Evolutionary conservation across 2,797 vertebrate species (phyloP), one percentile per base, ranked within the genome.

Genomic region (Rhabdomys pumilio): DNA sequence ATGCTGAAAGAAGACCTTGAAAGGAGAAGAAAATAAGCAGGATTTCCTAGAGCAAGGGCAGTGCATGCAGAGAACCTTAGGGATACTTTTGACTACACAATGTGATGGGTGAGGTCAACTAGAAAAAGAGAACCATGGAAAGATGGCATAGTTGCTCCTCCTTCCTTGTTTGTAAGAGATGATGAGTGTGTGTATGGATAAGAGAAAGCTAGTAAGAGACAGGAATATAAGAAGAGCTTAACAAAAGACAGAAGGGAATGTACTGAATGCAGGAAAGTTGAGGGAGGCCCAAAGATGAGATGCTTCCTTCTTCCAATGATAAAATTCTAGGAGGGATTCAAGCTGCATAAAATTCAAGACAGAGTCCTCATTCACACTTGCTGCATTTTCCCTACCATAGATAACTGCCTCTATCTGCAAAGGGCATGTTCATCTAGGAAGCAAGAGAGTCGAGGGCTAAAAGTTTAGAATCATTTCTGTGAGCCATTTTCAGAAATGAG

Each of bases 1-100:
- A 76, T 63, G 34, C 29, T n/a, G 24, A 77, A 91, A 31, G 44
- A 44, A 90, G 82, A 91, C 59, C 88, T 79, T 79, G 31, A 89
- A 83, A 73, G 24, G 53, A 31, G 65, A 38, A 93, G 44, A 47
- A 80, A 55, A 55, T 20, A 83, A 87, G 19, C 15, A 63, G 14
- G 22, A 31, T 41, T 73, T 86, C 38, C n/a, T 15, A 63, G 38
- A 85, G 19, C 29, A 84, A 79, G 41, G 15, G 8, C 41, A 44
- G 53, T 22, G 31, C 26, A n/a, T 69, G 50, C 20, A 7, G 53
- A 89, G 20, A 57, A 53, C 29, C 11, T 63, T 76, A 24, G n/a
- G 53, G 6, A 85, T 57, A 55, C 41, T 69, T 53, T 69, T 61
- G 34, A 61, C 41, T 69, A 19, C 59, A 38, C 76, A 88, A 61